phyloP scores from a whole-genome alignment of 2,113 vertebrate species.

The Ammodytes dubius region DNA sequence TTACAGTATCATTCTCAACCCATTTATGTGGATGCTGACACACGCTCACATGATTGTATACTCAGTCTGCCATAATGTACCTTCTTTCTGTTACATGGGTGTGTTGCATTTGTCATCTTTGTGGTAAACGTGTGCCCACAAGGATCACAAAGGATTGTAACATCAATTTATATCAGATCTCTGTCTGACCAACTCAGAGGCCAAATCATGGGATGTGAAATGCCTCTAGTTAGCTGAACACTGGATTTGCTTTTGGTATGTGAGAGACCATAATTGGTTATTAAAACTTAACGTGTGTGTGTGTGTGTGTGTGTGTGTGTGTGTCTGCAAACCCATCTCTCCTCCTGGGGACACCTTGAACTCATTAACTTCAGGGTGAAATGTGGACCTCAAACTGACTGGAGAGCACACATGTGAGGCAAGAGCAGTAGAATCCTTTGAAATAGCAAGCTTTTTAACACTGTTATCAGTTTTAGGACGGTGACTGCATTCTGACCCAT shows the following conservation, averaged over 20 bases:
- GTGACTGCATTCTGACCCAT: not conserved
- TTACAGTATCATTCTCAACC: not conserved
- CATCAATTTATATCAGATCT: conserved; percentile 44
- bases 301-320: not conserved
- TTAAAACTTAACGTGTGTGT: conserved; percentile 11
- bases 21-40: conserved; percentile 1
- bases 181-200: conserved; percentile 19
- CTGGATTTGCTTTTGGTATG: conserved; percentile 47
- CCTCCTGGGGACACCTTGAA: conserved; percentile 29
- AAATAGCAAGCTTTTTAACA: conserved; percentile 13
- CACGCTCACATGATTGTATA: conserved; percentile 1
- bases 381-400: conserved; percentile 16
- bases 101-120: conserved; percentile 74
- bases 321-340: not conserved
- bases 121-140: conserved; percentile 40
- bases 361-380: conserved; percentile 41
- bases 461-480: conserved; percentile 29
- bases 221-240: conserved; percentile 44
- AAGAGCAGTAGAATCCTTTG: conserved; percentile 8
- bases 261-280: conserved; percentile 13
- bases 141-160: conserved; percentile 25
- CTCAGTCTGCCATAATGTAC: conserved; percentile 27
- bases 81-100: conserved; percentile 31
- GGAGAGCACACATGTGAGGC: conserved; percentile 3
- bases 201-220: conserved; percentile 69